Percentiles rank a stretch among this genome's conserved stretches.
These are phyloP conservation scores for Cosmorhoe ocellata DNA, from an alignment of 2,888 invertebrate genomes.

Conservation along the genomic window DNA sequence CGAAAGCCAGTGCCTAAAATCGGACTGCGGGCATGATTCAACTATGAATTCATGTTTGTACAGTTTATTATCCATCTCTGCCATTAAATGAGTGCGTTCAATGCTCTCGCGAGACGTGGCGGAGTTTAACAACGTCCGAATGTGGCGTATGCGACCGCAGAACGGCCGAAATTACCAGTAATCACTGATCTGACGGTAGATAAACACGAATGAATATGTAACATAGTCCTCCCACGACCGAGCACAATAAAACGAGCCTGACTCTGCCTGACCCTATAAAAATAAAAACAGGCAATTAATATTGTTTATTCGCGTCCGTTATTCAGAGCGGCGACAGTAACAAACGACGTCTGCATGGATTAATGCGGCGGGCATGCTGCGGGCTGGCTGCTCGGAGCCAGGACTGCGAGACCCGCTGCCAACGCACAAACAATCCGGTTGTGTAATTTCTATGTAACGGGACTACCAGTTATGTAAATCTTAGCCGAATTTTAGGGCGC, in stretches of 20 bases:
- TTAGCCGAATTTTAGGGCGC: conserved; percentile 75
- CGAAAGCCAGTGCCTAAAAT: conserved; percentile 68
- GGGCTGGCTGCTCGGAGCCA: conserved; percentile 33
- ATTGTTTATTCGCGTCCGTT: conserved; percentile 78
- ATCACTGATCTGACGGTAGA: conserved; percentile 70
- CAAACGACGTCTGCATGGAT: conserved; percentile 66
- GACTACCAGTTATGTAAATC: conserved; percentile 80
- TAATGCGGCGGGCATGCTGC: conserved; percentile 46
- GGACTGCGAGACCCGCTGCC: conserved; percentile 37
- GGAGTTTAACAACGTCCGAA: conserved; percentile 52
- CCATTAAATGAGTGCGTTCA: conserved; percentile 52
- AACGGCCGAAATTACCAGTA: conserved; percentile 64
- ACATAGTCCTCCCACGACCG: conserved; percentile 73
- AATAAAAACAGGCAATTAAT: conserved; percentile 75
- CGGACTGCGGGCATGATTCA: conserved; percentile 62
- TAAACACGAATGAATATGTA: conserved; percentile 79
- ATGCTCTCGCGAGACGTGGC: conserved; percentile 54
- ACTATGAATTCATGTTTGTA: conserved; percentile 47
- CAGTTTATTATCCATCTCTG: conserved; percentile 56
- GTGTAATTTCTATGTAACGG: conserved; percentile 79
- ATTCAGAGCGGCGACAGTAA: conserved; percentile 69
- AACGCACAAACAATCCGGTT: conserved; percentile 65
- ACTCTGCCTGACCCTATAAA: conserved; percentile 73
- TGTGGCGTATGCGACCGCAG: conserved; percentile 59
- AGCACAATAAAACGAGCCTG: conserved; percentile 64